Conservation (phyloP, 2,888 invertebrate genomes). For the Lordiphosa andalusiaca region DNA sequence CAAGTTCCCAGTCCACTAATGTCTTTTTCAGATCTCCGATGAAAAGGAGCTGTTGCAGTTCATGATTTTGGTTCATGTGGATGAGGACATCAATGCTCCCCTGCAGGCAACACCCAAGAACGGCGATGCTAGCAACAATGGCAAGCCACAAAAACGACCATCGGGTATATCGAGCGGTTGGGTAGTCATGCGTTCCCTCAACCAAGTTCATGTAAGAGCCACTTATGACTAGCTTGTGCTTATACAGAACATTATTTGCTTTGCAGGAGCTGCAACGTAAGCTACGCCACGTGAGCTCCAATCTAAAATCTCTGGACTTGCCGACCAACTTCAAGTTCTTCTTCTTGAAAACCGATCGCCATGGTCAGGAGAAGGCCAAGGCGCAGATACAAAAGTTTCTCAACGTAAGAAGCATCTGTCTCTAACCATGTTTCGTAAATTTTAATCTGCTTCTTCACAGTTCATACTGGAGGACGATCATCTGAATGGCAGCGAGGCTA, state of each 20-base stretch:
- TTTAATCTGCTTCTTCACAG: slow-evolving; percentile 79
- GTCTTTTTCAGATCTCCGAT: slow-evolving; percentile 75
- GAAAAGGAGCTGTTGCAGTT: slow-evolving; percentile 84
- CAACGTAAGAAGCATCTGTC: slow-evolving; percentile 83
- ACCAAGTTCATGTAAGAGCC: slow-evolving; percentile 83
- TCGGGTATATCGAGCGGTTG: slow-evolving; percentile 84
- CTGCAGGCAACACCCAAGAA: slow-evolving; percentile 34
- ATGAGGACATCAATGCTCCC: slow-evolving; percentile 81
- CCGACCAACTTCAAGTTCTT: slow-evolving; percentile 91
- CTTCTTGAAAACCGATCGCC: slow-evolving; percentile 90
- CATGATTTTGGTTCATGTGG: slow-evolving; percentile 90
- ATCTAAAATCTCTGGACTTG: slow-evolving; percentile 89
- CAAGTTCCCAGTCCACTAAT: slow-evolving; percentile 1
- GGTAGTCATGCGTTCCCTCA: slow-evolving; percentile 84
- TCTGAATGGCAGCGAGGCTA: slow-evolving; percentile 92
- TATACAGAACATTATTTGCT: background rate
- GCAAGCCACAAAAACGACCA: slow-evolving; percentile 75
- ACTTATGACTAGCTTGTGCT: background rate
- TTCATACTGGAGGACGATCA: slow-evolving; percentile 92
- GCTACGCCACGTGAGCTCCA: slow-evolving; percentile 89
- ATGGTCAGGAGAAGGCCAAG: slow-evolving; percentile 90
- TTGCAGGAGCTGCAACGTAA: slow-evolving; percentile 91
- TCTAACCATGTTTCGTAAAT: background rate
- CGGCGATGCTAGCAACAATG: slow-evolving; percentile 71
- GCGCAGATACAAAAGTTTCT: slow-evolving; percentile 91